phyloP scores from a whole-genome alignment of 2,888 invertebrate genomes.

The Callyntrura sp. region DNA sequence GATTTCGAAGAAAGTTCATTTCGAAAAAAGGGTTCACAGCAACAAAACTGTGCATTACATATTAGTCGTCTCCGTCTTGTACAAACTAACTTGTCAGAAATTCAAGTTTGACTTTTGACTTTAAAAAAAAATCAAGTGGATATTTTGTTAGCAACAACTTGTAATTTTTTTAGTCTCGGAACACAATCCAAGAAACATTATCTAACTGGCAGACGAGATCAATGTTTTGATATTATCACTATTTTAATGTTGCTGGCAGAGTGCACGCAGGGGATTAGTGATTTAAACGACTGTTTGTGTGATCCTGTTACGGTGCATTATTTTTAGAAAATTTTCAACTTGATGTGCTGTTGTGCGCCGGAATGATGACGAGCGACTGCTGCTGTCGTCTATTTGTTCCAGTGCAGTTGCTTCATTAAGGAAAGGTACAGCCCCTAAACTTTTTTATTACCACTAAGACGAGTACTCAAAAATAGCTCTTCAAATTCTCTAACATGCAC shows the following conservation, averaged over 20 bases:
- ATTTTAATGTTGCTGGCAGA: conserved; percentile 11
- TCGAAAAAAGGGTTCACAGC: conserved; percentile 41
- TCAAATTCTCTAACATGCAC: conserved; percentile 48
- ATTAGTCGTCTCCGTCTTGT: conserved; percentile 57
- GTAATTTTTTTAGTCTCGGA: conserved; percentile 76
- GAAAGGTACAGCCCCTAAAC: conserved; percentile 70
- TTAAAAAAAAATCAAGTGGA: conserved; percentile 71
- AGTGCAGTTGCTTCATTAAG: conserved; percentile 79
- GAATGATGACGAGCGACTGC: conserved; percentile 77
- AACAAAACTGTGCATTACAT: background rate
- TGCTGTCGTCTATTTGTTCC: conserved; percentile 79
- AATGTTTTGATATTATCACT: background rate
- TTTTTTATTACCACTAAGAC: conserved; percentile 63
- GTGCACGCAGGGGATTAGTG: background rate
- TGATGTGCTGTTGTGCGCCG: conserved; percentile 69
- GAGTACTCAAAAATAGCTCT: conserved; percentile 48
- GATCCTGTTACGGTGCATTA: conserved; percentile 70
- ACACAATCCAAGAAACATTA: background rate
- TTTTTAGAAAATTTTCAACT: conserved; percentile 71
- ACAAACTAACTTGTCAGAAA: conserved; percentile 69
- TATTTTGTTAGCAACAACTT: conserved; percentile 68
- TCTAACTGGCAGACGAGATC: background rate
- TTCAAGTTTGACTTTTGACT: conserved; percentile 77
- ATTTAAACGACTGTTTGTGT: conserved; percentile 41
- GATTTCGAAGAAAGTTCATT: conserved; percentile 24